Base-by-base conservation (phyloP, 2,888 invertebrate species). In the Cerastis leucographa region DNA sequence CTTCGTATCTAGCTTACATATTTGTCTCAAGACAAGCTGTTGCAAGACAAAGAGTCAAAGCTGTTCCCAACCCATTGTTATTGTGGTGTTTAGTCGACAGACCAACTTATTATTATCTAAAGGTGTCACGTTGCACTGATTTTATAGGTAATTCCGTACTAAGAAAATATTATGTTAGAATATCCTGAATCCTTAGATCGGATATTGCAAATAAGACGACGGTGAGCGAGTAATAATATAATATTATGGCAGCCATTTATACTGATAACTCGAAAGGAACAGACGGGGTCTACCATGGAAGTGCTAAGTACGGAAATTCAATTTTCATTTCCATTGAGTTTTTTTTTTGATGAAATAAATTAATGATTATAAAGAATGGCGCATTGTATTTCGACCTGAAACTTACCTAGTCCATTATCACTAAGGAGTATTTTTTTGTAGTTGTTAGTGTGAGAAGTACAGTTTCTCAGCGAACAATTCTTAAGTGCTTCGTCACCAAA, bases 181-280 rank as follows among this genome's bases (percentile, higher is more conserved):
- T 73, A 73, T 77, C 64, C 49, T 74, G 67, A 71, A 73, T 74
- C 61, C 62, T 80, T 46, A 73, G 35, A 76, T 69, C 72, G 75
- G 79, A 85, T 87, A 87, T 76, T 87, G 77, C 76, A 82, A 85
- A 87, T 82, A 82, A 68, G 59, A 74, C 51, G 71, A 79, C 77
- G 76, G 76, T 82, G 77, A 82, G 44, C 71, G 46, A 70, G 77
- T 82, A 77, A 79, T 85, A 86, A 84, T 85, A 70, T 75, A 69
- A 82, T 71, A 82, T 87, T 79, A 87, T 49, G 78, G 75, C 76
- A 67, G 75, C 79, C 74, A 79, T 85, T 85, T 74, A 79, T 72
- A 76, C 72, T 76, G 75, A 81, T 87, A 81, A 81, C 76, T 78
- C 42, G 74, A 71, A 74, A 35, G 62, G 44, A 72, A 78, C 67